Percentiles rank a stretch among this genome's conserved stretches.
Evolutionary conservation across 1,140 invertebrate genomes (phyloP).

Genomic region (Diachasmimorpha longicaudata): DNA sequence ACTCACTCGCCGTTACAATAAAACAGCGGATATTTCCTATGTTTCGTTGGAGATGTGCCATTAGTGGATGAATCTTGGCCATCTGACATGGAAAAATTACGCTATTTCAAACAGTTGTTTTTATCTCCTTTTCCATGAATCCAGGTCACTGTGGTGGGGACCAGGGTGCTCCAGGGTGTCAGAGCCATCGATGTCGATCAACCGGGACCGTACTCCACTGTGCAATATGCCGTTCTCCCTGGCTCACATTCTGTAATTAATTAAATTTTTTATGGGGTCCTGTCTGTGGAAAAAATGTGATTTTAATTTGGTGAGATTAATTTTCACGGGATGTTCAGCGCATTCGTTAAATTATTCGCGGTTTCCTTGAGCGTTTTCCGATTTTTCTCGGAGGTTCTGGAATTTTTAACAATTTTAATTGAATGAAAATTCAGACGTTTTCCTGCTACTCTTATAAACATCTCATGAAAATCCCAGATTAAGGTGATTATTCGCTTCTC

Average conservation of each 20-base stretch:
- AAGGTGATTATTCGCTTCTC: too few species aligned
- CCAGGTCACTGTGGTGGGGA: conserved; percentile 80
- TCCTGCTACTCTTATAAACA: too few species aligned
- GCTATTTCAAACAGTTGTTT: neutral
- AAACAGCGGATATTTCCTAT: neutral
- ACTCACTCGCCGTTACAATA: conserved; percentile 9
- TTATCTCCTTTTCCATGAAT: conserved; percentile 16
- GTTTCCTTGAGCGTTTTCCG: too few species aligned
- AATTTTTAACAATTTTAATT: too few species aligned
- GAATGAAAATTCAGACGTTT: too few species aligned
- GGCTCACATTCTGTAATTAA: conserved; percentile 74
- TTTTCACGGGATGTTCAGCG: neutral
- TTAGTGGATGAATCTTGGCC: neutral
- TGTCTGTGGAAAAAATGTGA: too few species aligned
- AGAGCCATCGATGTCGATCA: conserved; percentile 85
- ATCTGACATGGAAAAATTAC: neutral
- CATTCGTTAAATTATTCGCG: too few species aligned
- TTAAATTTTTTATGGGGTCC: neutral
- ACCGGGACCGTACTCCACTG: conserved; percentile 85
- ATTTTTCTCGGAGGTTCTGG: too few species aligned
- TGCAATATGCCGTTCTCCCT: conserved; percentile 82
- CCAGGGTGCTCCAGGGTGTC: conserved; percentile 78
- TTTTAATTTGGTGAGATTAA: conserved; percentile 31
- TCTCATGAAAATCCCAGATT: too few species aligned
- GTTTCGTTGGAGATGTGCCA: neutral